A percentile compares a stretch with the other conserved stretches of the same genome.
phyloP scores from a whole-genome alignment of 1,140 invertebrate genomes.

The Gyrodactylus bullatarudis region DNA sequence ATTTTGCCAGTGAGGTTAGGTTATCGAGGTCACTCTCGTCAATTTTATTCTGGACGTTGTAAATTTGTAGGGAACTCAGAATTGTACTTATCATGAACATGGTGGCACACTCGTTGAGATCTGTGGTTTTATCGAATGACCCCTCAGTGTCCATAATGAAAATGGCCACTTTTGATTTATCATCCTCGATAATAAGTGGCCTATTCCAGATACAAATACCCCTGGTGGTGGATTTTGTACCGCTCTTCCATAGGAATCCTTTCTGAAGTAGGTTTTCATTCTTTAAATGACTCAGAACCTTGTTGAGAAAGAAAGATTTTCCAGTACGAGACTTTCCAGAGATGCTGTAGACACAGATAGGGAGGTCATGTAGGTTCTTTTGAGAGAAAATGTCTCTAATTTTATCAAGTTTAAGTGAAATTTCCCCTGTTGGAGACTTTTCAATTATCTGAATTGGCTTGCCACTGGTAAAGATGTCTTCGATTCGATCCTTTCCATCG shows the following conservation, averaged over 20 bases:
- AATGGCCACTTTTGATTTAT: not conserved
- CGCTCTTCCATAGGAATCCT: not conserved
- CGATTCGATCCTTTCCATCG: too few relatives aligned
- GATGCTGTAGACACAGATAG: not conserved
- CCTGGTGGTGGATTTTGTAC: not conserved
- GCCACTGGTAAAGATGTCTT: too few relatives aligned
- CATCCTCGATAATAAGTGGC: not conserved
- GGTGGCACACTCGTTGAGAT: not conserved
- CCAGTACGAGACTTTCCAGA: not conserved
- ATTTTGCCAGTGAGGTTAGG: not conserved
- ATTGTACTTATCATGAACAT: not conserved
- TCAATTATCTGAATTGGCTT: not conserved
- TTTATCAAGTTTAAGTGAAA: not conserved
- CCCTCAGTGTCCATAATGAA: not conserved
- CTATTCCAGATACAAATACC: not conserved
- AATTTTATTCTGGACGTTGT: not conserved
- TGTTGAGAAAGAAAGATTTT: not conserved
- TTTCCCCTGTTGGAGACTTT: not conserved
- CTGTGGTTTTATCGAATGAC: not conserved
- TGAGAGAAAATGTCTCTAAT: not conserved
- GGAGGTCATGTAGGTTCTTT: not conserved
- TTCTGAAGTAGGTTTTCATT: not conserved
- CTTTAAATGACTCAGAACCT: not conserved
- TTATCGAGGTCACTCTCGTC: not conserved
- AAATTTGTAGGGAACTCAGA: not conserved